A percentile compares a stretch with the other conserved stretches of the same genome.
Conservation (phyloP, 2,888 invertebrate genomes). For the Parnassius glacialis region DNA sequence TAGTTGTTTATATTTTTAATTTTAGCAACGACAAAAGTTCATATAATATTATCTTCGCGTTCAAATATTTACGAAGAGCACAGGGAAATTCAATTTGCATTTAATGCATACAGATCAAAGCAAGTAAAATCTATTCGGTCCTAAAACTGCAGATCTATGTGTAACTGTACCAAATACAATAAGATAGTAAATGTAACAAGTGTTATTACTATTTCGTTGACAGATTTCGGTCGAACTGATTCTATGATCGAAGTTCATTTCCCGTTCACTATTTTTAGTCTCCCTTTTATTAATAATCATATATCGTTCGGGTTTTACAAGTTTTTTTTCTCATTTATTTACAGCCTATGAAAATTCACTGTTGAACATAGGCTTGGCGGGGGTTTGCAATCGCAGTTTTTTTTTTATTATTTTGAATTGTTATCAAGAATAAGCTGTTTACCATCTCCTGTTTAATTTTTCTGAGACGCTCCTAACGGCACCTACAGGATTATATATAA, state of each 20-base stretch:
- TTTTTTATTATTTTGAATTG: neutral
- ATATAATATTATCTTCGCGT: slow-evolving; percentile 9
- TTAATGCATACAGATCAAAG: slow-evolving; percentile 44
- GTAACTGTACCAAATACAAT: neutral
- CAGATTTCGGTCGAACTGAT: neutral
- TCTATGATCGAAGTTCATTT: neutral
- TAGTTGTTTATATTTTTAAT: too few species aligned
- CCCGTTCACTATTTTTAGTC: neutral
- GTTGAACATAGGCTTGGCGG: neutral
- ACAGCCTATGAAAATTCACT: too few species aligned
- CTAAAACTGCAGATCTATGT: neutral
- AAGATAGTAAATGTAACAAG: neutral
- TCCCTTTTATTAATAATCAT: neutral
- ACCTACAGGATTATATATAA: too few species aligned
- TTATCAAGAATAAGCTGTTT: too few species aligned
- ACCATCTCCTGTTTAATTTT: too few species aligned
- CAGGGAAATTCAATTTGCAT: slow-evolving; percentile 40
- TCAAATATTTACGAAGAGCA: slow-evolving; percentile 20
- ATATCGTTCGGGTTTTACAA: too few species aligned
- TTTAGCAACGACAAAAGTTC: neutral
- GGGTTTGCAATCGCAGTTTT: too few species aligned
- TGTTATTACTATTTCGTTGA: neutral
- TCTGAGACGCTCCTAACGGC: too few species aligned
- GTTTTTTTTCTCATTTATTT: too few species aligned
- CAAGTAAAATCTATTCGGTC: slow-evolving; percentile 11